phyloP scores from a whole-genome alignment of 2,113 vertebrate genomes.

The Protobothrops mucrosquamatus region DNA sequence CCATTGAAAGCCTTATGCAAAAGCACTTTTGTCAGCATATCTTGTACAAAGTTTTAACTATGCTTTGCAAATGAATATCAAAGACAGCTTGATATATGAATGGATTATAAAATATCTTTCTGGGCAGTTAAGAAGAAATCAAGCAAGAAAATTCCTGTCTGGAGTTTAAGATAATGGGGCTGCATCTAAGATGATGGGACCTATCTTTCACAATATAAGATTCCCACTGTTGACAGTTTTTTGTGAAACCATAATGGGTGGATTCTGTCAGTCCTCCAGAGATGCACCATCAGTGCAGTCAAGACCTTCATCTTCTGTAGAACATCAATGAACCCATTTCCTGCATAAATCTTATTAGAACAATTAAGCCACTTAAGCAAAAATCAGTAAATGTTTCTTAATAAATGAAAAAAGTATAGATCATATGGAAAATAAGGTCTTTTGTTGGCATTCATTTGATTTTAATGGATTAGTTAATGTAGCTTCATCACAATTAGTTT shows the following conservation, averaged over 20 bases:
- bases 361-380: background rate
- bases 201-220: background rate
- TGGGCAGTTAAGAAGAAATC: background rate
- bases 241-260: background rate
- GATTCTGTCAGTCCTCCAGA: background rate
- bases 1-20: background rate
- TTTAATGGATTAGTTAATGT: background rate
- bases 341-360: background rate
- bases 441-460: background rate
- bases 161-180: background rate
- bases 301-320: background rate
- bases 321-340: background rate
- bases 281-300: background rate
- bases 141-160: background rate
- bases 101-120: background rate
- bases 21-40: conserved; percentile 8
- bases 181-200: background rate
- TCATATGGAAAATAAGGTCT: background rate
- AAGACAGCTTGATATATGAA: background rate
- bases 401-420: background rate
- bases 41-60: background rate
- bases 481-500: background rate
- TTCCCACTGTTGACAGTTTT: background rate
- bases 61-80: background rate
- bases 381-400: background rate